Conservation (phyloP, 2,888 invertebrate species). For the Caenorhabditis sp. region DNA sequence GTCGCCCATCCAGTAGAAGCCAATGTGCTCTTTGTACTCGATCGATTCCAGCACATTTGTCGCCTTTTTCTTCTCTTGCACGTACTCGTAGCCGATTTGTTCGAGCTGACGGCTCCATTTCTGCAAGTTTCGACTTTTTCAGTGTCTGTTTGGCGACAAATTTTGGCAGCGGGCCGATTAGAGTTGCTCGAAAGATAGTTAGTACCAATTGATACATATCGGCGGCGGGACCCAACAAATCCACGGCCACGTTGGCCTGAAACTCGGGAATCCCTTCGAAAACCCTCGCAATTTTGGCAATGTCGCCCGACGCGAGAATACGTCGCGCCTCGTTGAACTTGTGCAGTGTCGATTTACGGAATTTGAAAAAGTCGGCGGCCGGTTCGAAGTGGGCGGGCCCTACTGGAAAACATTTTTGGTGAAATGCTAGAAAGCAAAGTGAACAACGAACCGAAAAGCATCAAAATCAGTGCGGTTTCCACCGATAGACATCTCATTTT, state of each 20-base stretch:
- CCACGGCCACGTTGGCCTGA: not conserved
- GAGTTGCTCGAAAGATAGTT: not conserved
- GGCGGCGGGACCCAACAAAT: not conserved
- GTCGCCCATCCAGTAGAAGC: constrained; percentile 1
- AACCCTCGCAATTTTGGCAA: not conserved
- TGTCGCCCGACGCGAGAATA: constrained; percentile 1
- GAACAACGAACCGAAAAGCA: too few species aligned
- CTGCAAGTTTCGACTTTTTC: too few species aligned
- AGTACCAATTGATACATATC: constrained; percentile 10
- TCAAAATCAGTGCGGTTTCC: too few species aligned
- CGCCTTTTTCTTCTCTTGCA: not conserved
- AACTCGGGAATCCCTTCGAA: not conserved
- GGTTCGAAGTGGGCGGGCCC: not conserved
- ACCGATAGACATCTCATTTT: too few species aligned
- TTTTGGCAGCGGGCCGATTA: not conserved
- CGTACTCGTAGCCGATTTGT: not conserved
- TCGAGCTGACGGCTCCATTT: constrained; percentile 5
- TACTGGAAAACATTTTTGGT: not conserved
- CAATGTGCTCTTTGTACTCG: constrained; percentile 5
- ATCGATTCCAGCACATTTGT: not conserved
- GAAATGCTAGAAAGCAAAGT: too few species aligned
- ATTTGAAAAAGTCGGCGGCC: constrained; percentile 1
- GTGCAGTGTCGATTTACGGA: constrained; percentile 1
- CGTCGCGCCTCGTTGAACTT: constrained; percentile 4
- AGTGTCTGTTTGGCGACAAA: too few species aligned